Evolutionary conservation across 2,797 vertebrate genomes (phyloP).

Genomic region (Melopsittacus undulatus): DNA sequence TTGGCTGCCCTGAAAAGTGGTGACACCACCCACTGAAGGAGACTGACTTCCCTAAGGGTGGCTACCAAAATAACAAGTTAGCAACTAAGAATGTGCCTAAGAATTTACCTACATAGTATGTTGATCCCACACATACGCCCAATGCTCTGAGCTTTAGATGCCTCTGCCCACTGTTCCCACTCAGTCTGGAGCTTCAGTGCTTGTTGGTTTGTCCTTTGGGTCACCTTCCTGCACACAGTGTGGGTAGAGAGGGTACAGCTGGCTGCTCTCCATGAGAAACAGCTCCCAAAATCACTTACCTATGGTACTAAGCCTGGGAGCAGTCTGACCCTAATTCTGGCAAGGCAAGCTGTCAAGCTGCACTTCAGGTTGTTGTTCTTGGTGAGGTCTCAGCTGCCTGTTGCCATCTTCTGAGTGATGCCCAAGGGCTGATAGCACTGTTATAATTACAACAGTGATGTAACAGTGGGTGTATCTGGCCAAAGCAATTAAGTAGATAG

Average conservation of each 20-base stretch:
- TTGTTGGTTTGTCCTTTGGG: neutral
- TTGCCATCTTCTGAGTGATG: neutral
- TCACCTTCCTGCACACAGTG: neutral
- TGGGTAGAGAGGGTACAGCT: neutral
- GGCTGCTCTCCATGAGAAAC: neutral
- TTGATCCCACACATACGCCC: neutral
- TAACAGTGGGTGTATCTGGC: neutral
- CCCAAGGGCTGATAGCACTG: neutral
- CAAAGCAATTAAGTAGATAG: neutral
- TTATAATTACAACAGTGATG: fast-evolving
- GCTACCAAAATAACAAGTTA: neutral
- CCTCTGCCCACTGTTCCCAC: neutral
- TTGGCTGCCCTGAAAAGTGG: neutral
- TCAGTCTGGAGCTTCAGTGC: too few species aligned
- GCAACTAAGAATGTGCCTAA: neutral
- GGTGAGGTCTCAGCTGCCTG: neutral
- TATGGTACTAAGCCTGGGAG: neutral
- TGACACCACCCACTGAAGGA: neutral
- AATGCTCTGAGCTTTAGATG: neutral
- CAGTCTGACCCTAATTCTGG: neutral
- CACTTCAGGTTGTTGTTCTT: neutral
- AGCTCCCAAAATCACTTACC: neutral
- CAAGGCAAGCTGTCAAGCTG: neutral
- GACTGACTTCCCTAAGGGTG: neutral
- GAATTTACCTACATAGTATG: neutral